Conservation (phyloP, 1,140 invertebrate genomes). For the Drosophila eugracilis region DNA sequence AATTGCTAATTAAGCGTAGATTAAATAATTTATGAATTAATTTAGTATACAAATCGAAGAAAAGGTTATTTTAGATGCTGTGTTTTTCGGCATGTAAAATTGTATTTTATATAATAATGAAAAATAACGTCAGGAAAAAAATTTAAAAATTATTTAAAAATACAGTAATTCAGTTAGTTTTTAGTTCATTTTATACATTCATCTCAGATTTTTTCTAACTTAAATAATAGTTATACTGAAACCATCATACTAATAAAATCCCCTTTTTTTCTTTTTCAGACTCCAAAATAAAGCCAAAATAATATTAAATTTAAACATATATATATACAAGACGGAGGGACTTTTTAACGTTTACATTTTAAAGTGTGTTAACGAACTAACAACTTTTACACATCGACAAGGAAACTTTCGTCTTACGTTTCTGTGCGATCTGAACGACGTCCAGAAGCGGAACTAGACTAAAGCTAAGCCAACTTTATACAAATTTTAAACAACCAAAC, state of each 20-base stretch:
- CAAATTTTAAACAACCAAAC: slow-evolving; percentile 60
- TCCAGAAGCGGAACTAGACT: slow-evolving; percentile 51
- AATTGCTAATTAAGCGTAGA: too few relatives aligned
- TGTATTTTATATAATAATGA: too few relatives aligned
- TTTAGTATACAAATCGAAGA: too few relatives aligned
- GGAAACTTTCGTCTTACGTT: slow-evolving; percentile 1
- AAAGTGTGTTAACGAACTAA: slow-evolving; percentile 16
- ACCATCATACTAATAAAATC: background rate
- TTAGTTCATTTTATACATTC: too few relatives aligned
- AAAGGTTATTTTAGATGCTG: too few relatives aligned
- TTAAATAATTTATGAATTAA: too few relatives aligned
- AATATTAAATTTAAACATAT: slow-evolving; percentile 32
- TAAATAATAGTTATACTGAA: background rate
- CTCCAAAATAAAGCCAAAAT: slow-evolving; percentile 64
- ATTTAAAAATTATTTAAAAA: too few relatives aligned
- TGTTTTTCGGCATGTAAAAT: too few relatives aligned
- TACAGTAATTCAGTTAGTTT: too few relatives aligned
- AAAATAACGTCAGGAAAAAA: too few relatives aligned
- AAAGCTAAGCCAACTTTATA: slow-evolving; percentile 32
- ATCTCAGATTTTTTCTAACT: too few relatives aligned
- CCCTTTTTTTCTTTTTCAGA: slow-evolving; percentile 44
- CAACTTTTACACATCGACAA: slow-evolving; percentile 26
- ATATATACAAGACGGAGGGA: slow-evolving; percentile 29
- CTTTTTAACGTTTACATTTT: slow-evolving; percentile 42
- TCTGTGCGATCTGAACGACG: slow-evolving; percentile 39